Base-by-base conservation (phyloP, 2,888 invertebrate species). In the Chaitophorus viminalis region DNA sequence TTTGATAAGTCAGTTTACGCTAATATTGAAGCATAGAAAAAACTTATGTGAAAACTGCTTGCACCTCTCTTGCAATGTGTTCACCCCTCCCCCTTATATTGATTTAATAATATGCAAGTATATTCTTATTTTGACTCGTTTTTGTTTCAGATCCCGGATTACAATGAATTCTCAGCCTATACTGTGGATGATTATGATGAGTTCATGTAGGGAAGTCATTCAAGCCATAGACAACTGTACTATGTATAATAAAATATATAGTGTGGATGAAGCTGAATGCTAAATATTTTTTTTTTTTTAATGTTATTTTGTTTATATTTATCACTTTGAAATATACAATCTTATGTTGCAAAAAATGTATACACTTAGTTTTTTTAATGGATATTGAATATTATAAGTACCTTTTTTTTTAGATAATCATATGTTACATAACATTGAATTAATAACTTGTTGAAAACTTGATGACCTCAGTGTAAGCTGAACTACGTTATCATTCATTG, bases 181-280 rank as follows among this genome's bases (percentile, higher is more conserved):
- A 89, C 90, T 14, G 89, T 90, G 82, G 90, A 90, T 72, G 89
- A 89, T 70, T 90, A 89, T 82, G 90, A 90, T 78, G 90, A 90
- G 84, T 90, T 90, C 83, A 90, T 90, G 88, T 90, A 90, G 33
- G 4, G n/a, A 29, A 21, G 46, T 52, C 46, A 46, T 60, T 25
- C 18, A 39, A 60, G 29, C 70, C 46, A 60, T 21, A 74, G 31
- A 72, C 39, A 88, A 75, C 74, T 5, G n/a, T 81, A 33, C 86
- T 70, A 25, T 85, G 31, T 85, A 77, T 77, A 46, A 77, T 65
- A 68, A 52, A 65, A 84, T 77, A 85, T 74, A 60, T 72, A 74
- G 74, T 81, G n/a, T 87, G 65, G 70, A 79, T 79, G 29, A 31
- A 86, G 77, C 33, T 74, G 11, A 87, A 60, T 65, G 46, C 75